phyloP scores from a whole-genome alignment of 1,140 invertebrate species.

The Phocides pigmalion region DNA sequence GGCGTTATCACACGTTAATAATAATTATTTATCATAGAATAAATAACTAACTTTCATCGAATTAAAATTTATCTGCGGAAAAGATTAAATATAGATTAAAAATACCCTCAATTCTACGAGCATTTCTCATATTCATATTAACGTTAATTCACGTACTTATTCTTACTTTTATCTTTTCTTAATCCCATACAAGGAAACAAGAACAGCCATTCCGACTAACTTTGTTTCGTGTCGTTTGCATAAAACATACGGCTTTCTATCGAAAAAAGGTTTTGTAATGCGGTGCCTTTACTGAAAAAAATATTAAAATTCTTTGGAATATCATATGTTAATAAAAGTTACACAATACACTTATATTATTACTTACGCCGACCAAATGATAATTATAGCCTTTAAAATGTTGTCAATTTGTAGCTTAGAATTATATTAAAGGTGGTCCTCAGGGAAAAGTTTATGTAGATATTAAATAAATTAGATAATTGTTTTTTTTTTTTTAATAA shows the following conservation, averaged over 20 bases:
- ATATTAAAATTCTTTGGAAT: neutral
- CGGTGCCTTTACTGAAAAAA: neutral
- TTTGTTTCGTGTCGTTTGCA: slow-evolving; percentile 29
- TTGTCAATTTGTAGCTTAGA: too few species aligned
- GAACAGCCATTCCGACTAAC: slow-evolving; percentile 15
- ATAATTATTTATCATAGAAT: too few species aligned
- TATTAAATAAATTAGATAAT: too few species aligned
- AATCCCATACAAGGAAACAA: slow-evolving; percentile 21
- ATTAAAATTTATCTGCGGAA: neutral
- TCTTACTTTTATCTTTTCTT: slow-evolving; percentile 9
- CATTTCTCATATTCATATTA: neutral
- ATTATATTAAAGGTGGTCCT: too few species aligned
- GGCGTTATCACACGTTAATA: too few species aligned
- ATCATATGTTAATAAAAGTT: slow-evolving; percentile 1
- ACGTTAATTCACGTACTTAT: slow-evolving; percentile 13
- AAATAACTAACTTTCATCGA: too few species aligned
- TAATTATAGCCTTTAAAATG: too few species aligned
- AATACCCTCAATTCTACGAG: neutral
- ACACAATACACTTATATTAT: too few species aligned
- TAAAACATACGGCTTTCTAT: slow-evolving; percentile 17
- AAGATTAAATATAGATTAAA: neutral
- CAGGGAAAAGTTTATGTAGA: too few species aligned
- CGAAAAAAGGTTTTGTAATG: slow-evolving; percentile 7
- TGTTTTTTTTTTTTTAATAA: too few species aligned
- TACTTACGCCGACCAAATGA: too few species aligned